Evolutionary conservation across 2,888 invertebrate genomes (phyloP).

Genomic region (Mythimna ferrago): DNA sequence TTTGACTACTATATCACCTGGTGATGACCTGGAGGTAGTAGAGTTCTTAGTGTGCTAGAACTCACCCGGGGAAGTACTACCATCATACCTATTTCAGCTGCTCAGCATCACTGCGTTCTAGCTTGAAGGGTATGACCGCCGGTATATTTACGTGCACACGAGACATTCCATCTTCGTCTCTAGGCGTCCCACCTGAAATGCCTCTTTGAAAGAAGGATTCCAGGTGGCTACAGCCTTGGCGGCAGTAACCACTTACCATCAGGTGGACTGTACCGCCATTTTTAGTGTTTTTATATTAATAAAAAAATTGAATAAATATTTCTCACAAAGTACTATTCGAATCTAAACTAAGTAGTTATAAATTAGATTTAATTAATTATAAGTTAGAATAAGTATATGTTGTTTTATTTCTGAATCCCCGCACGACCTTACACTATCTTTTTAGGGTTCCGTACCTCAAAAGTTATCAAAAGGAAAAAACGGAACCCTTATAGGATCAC

Average conservation of each 20-base stretch:
- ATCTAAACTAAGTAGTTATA: background rate
- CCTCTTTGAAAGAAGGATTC: background rate
- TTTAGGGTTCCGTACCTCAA: no score
- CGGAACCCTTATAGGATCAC: no score
- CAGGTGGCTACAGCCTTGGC: background rate
- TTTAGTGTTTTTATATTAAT: no score
- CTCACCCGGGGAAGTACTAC: background rate
- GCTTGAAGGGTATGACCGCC: background rate
- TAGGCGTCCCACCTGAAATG: background rate
- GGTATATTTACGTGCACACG: background rate
- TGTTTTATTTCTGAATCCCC: conserved; percentile 3
- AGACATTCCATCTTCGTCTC: background rate
- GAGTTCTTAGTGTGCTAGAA: background rate
- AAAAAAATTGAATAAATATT: no score
- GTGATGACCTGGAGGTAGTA: background rate
- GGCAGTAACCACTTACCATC: background rate
- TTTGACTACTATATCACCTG: no score
- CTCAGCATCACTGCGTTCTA: background rate
- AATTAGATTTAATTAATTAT: background rate
- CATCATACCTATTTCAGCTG: background rate
- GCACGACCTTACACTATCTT: background rate
- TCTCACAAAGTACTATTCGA: no score
- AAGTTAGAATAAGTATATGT: background rate
- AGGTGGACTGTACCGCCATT: background rate
- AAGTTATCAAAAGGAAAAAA: no score